Evolutionary conservation across 2,797 vertebrate genomes (phyloP).

Genomic region (Gymnoscopelus braueri): DNA sequence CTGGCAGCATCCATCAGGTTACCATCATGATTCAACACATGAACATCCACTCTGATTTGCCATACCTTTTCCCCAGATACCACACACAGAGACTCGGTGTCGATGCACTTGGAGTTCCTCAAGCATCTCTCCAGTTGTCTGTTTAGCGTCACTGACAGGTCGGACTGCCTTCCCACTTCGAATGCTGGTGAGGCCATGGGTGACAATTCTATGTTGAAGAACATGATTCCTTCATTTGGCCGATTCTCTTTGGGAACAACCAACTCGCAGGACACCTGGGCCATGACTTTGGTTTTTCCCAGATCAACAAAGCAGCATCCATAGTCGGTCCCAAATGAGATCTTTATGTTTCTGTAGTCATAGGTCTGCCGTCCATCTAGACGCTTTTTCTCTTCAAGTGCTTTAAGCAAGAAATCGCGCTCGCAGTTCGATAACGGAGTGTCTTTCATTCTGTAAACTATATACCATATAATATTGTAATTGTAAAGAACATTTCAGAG

Average conservation of each 20-base stretch:
- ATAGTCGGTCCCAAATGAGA: conserved; percentile 91
- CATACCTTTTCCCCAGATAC: conserved; percentile 98
- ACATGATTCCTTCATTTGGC: conserved; percentile 94
- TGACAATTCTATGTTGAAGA: conserved; percentile 94
- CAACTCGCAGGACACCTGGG: conserved; percentile 95
- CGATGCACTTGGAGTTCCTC: conserved; percentile 95
- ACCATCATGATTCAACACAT: conserved; percentile 94
- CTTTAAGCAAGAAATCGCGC: conserved; percentile 90
- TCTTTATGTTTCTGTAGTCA: conserved; percentile 92
- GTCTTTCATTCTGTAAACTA: conserved; percentile 84
- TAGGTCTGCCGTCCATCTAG: conserved; percentile 95
- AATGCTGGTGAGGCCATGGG: conserved; percentile 95
- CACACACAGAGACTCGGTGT: conserved; percentile 95
- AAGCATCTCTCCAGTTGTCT: conserved; percentile 93
- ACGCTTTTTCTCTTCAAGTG: conserved; percentile 93
- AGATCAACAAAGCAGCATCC: conserved; percentile 95
- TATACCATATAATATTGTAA: no score
- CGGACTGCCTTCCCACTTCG: conserved; percentile 92
- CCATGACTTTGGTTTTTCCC: conserved; percentile 94
- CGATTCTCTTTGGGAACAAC: conserved; percentile 91
- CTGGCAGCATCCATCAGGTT: conserved; percentile 95
- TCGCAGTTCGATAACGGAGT: conserved; percentile 94
- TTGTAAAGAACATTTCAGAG: no score
- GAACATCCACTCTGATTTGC: conserved; percentile 95
- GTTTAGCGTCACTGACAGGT: conserved; percentile 92